These are phyloP conservation scores for Beaufortia kweichowensis DNA, from an alignment of 2,113 vertebrate genomes.

Conservation along the genomic window DNA sequence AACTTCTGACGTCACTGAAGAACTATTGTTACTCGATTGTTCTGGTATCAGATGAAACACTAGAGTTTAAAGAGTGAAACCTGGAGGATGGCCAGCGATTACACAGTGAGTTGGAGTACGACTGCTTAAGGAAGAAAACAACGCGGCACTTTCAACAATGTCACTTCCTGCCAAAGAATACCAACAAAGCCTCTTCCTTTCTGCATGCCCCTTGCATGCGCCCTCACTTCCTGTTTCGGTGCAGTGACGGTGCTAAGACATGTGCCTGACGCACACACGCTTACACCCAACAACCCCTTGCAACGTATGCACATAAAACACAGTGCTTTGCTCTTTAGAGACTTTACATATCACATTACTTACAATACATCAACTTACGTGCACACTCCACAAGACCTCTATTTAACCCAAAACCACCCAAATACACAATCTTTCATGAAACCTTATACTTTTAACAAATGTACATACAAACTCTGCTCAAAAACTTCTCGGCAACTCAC, in stretches of 20 bases:
- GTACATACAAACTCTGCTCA: too few species aligned
- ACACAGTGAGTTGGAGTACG: conserved; percentile 69
- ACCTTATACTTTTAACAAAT: background rate
- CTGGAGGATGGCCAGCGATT: conserved; percentile 67
- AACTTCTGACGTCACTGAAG: conserved; percentile 61
- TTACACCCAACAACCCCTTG: conserved; percentile 49
- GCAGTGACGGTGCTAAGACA: conserved; percentile 59
- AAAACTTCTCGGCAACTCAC: too few species aligned
- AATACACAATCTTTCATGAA: conserved; percentile 9
- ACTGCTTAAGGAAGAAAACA: conserved; percentile 62
- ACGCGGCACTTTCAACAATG: conserved; percentile 71
- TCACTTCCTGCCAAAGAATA: conserved; percentile 71
- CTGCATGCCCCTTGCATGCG: conserved; percentile 69
- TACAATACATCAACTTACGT: background rate
- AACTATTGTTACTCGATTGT: conserved; percentile 69
- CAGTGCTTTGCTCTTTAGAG: background rate
- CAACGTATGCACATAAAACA: conserved; percentile 44
- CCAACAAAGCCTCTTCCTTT: conserved; percentile 76
- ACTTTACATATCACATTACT: background rate
- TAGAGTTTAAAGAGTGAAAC: conserved; percentile 67
- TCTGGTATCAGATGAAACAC: conserved; percentile 64
- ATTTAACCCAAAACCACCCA: conserved; percentile 46
- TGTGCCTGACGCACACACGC: conserved; percentile 63
- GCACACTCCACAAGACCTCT: conserved; percentile 14
- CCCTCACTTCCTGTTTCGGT: conserved; percentile 71